Conservation (phyloP, 2,797 vertebrate genomes). For the Coilia nasus region DNA sequence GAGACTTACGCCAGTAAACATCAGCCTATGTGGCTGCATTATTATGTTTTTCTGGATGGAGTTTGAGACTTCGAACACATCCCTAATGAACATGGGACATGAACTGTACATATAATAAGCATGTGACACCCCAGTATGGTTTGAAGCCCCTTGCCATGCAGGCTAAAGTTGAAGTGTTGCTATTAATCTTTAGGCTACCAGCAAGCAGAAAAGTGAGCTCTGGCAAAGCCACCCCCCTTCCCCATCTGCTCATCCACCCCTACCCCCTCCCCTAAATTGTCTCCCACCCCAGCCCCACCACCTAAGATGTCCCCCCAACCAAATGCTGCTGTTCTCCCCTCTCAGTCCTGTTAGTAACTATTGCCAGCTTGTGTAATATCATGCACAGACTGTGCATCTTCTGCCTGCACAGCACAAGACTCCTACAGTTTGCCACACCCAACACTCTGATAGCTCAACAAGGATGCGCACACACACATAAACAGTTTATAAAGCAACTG, state of each 20-base stretch:
- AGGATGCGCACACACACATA: no score
- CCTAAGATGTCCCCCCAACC: no score
- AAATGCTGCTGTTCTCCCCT: background rate
- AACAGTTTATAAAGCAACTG: no score
- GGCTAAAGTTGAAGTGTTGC: background rate
- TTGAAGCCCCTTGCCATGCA: background rate
- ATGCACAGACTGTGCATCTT: background rate
- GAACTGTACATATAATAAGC: background rate
- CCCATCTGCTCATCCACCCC: background rate
- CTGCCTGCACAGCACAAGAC: background rate
- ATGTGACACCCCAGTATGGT: background rate
- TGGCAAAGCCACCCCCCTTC: background rate
- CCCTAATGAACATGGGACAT: background rate
- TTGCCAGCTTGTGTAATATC: background rate
- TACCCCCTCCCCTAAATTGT: background rate
- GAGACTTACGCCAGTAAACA: background rate
- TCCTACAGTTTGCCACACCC: background rate
- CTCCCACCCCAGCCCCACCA: background rate
- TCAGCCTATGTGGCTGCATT: background rate
- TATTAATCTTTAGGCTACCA: background rate
- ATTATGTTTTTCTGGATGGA: background rate
- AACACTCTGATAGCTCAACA: background rate
- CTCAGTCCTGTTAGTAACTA: slow-evolving; percentile 22
- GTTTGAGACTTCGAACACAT: background rate
- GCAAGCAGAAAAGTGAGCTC: background rate